Conservation (phyloP, 1,140 invertebrate genomes). For the Drosophila jambulina region DNA sequence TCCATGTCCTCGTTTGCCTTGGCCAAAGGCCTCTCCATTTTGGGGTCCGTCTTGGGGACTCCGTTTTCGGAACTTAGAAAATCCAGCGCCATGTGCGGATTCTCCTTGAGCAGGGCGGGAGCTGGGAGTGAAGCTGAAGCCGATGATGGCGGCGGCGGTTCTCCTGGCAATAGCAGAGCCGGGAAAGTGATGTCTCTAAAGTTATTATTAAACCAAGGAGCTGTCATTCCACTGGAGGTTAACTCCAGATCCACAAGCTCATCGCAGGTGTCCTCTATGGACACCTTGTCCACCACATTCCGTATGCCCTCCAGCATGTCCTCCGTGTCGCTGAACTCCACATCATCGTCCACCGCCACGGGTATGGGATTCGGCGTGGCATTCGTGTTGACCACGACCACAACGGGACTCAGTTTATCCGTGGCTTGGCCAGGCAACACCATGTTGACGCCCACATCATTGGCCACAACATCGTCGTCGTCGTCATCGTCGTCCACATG, state of each 20-base stretch:
- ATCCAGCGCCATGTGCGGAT: conserved; percentile 44
- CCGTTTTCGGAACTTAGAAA: conserved; percentile 33
- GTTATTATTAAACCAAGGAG: conserved; percentile 79
- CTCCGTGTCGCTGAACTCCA: conserved; percentile 92
- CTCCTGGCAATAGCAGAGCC: conserved; percentile 54
- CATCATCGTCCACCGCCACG: conserved; percentile 69
- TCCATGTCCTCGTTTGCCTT: conserved; percentile 23
- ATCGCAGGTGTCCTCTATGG: conserved; percentile 80
- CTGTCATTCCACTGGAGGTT: conserved; percentile 69
- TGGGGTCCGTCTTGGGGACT: not conserved
- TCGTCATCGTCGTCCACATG: conserved; percentile 29
- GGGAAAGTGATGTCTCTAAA: conserved; percentile 75
- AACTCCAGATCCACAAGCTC: conserved; percentile 76
- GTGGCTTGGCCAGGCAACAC: conserved; percentile 57
- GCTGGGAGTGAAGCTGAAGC: not conserved
- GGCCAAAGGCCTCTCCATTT: conserved; percentile 25
- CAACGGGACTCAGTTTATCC: conserved; percentile 50
- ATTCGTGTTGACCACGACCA: conserved; percentile 6
- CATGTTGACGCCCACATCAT: conserved; percentile 70
- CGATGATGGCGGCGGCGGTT: conserved; percentile 40
- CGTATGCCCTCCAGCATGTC: conserved; percentile 93
- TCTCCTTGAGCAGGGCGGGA: conserved; percentile 25
- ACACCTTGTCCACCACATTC: conserved; percentile 87
- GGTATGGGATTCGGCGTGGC: conserved; percentile 29
- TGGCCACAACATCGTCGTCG: conserved; percentile 26